Evolutionary conservation across 2,797 vertebrate species (phyloP).

Genomic region (Premnoplex brunnescens): DNA sequence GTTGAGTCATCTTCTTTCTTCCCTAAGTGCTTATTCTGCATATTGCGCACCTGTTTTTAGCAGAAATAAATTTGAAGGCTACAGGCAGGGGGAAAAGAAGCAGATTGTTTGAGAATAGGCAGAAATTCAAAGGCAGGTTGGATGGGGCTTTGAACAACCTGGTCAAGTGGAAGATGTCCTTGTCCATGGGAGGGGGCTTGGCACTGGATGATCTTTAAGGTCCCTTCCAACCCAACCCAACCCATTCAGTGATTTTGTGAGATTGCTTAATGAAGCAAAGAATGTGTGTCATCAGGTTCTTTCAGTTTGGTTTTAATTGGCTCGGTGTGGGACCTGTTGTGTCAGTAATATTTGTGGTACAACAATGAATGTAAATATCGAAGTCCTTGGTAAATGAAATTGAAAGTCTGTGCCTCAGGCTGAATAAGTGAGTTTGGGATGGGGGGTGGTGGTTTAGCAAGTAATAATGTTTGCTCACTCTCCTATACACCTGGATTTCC

Average conservation of each 20-base stretch:
- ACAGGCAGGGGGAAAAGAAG: background rate
- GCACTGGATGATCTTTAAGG: background rate
- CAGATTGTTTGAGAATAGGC: background rate
- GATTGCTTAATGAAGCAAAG: background rate
- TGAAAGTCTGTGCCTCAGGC: background rate
- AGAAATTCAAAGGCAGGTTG: background rate
- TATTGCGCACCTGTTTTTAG: background rate
- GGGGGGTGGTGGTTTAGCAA: background rate
- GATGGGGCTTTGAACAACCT: background rate
- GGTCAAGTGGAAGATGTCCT: background rate
- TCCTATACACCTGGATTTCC: constrained; percentile 11
- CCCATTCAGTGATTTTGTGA: background rate
- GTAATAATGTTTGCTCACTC: background rate
- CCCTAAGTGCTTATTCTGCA: background rate
- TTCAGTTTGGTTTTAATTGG: constrained; percentile 2
- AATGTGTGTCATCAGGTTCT: background rate
- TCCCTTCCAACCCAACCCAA: background rate
- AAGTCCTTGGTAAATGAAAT: background rate
- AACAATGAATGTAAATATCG: background rate
- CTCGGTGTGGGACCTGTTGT: background rate
- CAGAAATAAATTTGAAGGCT: background rate
- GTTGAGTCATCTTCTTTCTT: background rate
- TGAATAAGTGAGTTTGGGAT: background rate
- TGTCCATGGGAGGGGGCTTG: background rate
- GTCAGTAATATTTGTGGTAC: background rate